Evolutionary conservation across 2,113 vertebrate genomes (phyloP).

Genomic region (Papio anubis): DNA sequence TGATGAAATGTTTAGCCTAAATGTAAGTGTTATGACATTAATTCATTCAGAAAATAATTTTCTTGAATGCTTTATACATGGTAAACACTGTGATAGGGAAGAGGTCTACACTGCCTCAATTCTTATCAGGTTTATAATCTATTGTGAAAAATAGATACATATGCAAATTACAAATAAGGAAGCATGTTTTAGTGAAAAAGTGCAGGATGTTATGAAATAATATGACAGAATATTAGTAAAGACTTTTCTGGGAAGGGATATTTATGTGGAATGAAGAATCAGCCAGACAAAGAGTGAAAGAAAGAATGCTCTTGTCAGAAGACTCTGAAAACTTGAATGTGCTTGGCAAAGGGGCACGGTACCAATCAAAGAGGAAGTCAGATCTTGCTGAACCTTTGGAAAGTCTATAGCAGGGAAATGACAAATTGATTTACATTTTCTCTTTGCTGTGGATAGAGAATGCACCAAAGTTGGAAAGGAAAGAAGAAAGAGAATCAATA

Average conservation of each 20-base stretch:
- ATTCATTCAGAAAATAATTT: conserved; percentile 17
- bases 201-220: not conserved
- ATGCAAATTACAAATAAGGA: not conserved
- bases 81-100: not conserved
- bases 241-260: not conserved
- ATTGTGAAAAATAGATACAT: not conserved
- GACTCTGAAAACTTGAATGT: not conserved
- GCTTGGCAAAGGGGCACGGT: not conserved
- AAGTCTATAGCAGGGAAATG: not conserved
- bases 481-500: not conserved
- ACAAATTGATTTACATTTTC: not conserved
- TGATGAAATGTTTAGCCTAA: not conserved
- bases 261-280: not conserved
- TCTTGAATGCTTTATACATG: not conserved
- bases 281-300: not conserved
- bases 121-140: not conserved
- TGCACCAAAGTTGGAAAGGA: not conserved
- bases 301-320: not conserved
- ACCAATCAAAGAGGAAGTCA: not conserved
- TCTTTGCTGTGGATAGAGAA: not conserved
- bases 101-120: not conserved
- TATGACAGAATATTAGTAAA: not conserved
- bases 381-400: not conserved
- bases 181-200: not conserved
- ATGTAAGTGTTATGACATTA: conserved; percentile 4